Conservation (phyloP, 2,113 vertebrate genomes). For the Coptodon rendalli region DNA sequence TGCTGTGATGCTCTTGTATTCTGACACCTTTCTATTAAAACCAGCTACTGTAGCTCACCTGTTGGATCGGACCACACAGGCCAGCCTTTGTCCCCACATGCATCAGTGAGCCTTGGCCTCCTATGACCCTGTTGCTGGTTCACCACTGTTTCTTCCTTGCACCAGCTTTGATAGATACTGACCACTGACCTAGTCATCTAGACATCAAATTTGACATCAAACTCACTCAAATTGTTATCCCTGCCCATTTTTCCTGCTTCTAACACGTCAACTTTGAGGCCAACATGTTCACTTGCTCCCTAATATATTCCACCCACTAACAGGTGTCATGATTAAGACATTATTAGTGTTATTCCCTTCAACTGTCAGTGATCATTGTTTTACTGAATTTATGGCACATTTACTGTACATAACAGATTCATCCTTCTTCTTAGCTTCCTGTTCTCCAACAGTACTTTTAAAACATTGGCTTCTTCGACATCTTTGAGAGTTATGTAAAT, state of each 20-base stretch:
- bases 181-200: accelerated
- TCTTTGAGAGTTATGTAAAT: neutral
- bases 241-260: neutral
- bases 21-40: neutral
- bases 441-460: neutral
- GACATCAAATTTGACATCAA: neutral
- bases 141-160: accelerated
- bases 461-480: neutral
- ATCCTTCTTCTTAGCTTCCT: neutral
- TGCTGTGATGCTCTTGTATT: neutral
- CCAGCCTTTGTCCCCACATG: neutral
- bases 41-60: neutral
- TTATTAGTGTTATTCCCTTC: neutral
- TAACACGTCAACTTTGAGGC: neutral
- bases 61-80: accelerated
- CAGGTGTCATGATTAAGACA: neutral
- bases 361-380: accelerated
- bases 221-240: neutral
- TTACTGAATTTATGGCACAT: neutral
- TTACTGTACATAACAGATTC: neutral
- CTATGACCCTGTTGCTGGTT: neutral
- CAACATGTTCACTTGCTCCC: neutral
- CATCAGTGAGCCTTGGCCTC: neutral
- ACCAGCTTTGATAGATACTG: neutral
- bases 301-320: accelerated